Evolutionary conservation across 2,113 vertebrate species (phyloP), one percentile per base, ranked within the genome.

Genomic region (Phaethon lepturus): DNA sequence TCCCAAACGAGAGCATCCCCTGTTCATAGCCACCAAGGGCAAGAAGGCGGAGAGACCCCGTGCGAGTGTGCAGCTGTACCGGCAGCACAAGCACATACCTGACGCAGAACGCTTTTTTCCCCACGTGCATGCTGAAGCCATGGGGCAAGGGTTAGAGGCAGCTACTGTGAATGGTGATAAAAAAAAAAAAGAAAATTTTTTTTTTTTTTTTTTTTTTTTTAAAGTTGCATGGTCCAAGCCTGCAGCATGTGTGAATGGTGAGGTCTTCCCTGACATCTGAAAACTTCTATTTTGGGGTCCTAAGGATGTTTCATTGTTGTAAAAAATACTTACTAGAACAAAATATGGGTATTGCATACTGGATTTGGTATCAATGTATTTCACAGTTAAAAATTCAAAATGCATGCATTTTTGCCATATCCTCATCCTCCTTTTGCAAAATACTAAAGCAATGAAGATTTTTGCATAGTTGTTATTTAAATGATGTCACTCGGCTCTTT

Each of bases 401-500:
- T 9, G 1, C 2, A 5, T 3, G 0, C 17, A 9, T 24, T 89
- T 69, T 64, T 87, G 52, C 55, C 63, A 40, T 14, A 66, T 9
- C 13, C 40, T 87, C 56, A 7, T 44, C 38, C 5, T 23, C 24
- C n/a, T 68, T 67, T 35, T 45, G 17, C 73, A 72, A 42, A 80
- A 55, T 5, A 23, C n/a, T 23, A 18, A 53, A 28, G 35, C 76
- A 53, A 6, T 2, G 69, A 85, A 76, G 63, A 69, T 89, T 95
- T 82, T 10, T n/a, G 55, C 52, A 17, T 5, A 60, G 83, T 28
- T 82, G 49, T 44, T 84, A 24, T 91, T 95, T 66, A 62, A 79
- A 87, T 35, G 52, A 49, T 92, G 83, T 50, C 69, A 20, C 81
- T 94, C 91, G 81, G 81, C 74, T 91, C 67, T 35, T 67, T 22